Conservation (phyloP, 2,888 invertebrate genomes). For the Stegophylla sp. region DNA sequence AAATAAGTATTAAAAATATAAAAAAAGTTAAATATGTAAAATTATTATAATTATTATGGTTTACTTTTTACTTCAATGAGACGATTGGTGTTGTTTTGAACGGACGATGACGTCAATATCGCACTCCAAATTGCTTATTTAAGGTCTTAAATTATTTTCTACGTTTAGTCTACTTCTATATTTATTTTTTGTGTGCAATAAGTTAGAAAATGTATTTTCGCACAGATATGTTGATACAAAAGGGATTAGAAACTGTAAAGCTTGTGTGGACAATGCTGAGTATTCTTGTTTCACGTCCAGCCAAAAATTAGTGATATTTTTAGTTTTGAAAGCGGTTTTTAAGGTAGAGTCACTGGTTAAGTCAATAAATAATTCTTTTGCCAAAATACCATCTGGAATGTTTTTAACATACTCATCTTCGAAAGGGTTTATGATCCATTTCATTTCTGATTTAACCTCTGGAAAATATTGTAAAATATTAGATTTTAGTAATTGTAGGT, state of each 20-base stretch:
- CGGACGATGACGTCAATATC: constrained; percentile 38
- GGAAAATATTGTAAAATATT: too few species aligned
- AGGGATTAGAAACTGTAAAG: constrained; percentile 29
- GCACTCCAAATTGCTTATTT: constrained; percentile 35
- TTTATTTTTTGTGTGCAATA: constrained; percentile 33
- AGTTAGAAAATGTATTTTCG: constrained; percentile 43
- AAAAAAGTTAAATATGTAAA: constrained; percentile 6
- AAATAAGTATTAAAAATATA: not conserved
- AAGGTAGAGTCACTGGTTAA: constrained; percentile 12
- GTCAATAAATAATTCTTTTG: constrained; percentile 47
- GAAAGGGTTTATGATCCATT: not conserved
- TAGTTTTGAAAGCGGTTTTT: too few species aligned
- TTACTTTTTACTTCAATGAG: constrained; percentile 29
- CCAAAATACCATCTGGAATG: constrained; percentile 25
- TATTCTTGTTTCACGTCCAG: constrained; percentile 43
- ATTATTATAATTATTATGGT: constrained; percentile 29
- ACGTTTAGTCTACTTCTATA: constrained; percentile 28
- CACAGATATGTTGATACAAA: constrained; percentile 48
- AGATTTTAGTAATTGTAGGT: too few species aligned
- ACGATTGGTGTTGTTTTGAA: constrained; percentile 35
- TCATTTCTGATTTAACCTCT: too few species aligned
- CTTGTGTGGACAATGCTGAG: constrained; percentile 40
- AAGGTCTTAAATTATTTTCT: constrained; percentile 26
- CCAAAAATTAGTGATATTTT: constrained; percentile 12
- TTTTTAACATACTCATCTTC: not conserved